Conservation (phyloP, 2,797 vertebrate genomes). For the Amniataba percoides region DNA sequence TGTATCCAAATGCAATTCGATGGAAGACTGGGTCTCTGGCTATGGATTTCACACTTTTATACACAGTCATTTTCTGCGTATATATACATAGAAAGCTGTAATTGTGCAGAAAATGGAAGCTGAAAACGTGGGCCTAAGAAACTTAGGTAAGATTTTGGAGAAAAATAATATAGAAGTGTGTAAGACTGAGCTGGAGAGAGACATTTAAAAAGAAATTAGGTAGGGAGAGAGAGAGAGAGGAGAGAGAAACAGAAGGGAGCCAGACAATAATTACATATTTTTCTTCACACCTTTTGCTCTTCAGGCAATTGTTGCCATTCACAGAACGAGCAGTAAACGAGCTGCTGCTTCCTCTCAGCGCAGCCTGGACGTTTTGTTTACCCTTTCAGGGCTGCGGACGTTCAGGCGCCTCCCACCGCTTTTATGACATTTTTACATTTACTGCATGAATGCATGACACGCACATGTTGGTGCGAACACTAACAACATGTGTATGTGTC, state of each 20-base stretch:
- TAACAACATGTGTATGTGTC: neutral
- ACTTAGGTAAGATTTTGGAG: neutral
- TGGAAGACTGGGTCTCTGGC: conserved; percentile 2
- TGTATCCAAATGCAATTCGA: conserved; percentile 14
- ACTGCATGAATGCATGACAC: neutral
- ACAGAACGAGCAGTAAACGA: conserved; percentile 13
- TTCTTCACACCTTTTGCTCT: conserved; percentile 34
- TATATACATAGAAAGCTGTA: conserved; percentile 6
- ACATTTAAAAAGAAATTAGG: neutral
- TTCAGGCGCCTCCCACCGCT: neutral
- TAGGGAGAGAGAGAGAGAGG: neutral
- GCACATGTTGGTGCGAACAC: neutral
- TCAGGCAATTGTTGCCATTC: conserved; percentile 33
- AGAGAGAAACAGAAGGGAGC: conserved; percentile 3
- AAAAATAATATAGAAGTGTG: conserved; percentile 1
- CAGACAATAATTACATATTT: conserved; percentile 38
- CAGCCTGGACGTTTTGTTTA: conserved; percentile 22
- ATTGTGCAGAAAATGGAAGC: conserved; percentile 1
- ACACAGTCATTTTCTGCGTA: neutral
- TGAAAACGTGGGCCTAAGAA: neutral
- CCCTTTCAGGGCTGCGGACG: neutral
- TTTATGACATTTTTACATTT: conserved; percentile 14
- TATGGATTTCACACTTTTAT: neutral
- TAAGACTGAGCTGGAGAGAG: neutral
- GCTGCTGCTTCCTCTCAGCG: conserved; percentile 11